These are phyloP conservation scores for Eriosoma lanigerum DNA, from an alignment of 1,140 invertebrate species.

Conservation along the genomic window DNA sequence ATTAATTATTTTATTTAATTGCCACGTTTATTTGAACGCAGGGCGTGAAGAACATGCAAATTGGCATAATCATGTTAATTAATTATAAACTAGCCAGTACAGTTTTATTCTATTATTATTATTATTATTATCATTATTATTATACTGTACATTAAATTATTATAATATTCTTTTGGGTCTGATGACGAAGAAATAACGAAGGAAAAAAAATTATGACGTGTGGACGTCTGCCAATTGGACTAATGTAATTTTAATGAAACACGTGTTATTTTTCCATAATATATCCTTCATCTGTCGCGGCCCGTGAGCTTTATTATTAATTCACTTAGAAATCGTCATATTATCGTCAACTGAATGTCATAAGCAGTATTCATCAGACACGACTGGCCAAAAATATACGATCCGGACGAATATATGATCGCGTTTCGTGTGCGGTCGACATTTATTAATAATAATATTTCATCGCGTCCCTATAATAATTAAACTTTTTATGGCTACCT, in stretches of 20 bases:
- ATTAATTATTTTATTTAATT: too few relatives aligned
- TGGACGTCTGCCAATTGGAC: slow-evolving; percentile 39
- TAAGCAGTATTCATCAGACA: slow-evolving; percentile 35
- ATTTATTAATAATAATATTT: not conserved
- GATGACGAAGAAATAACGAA: too few relatives aligned
- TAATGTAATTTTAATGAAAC: slow-evolving; percentile 51
- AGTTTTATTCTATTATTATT: not conserved
- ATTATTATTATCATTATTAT: slow-evolving; percentile 10
- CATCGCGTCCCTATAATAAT: too few relatives aligned
- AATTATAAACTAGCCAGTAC: not conserved
- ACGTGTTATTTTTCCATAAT: slow-evolving; percentile 20
- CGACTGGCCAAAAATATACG: slow-evolving; percentile 38
- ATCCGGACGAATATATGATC: not conserved
- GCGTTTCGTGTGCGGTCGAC: slow-evolving; percentile 1
- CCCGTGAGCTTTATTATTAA: slow-evolving; percentile 45
- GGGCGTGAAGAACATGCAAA: not conserved
- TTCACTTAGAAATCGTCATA: slow-evolving; percentile 48
- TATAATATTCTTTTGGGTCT: not conserved
- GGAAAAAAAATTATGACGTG: slow-evolving; percentile 13
- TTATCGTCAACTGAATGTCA: slow-evolving; percentile 48
- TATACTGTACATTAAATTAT: too few relatives aligned
- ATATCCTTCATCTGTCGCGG: slow-evolving; percentile 11
- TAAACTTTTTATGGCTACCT: too few relatives aligned
- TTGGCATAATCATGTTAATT: not conserved
- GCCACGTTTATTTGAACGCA: too few relatives aligned